Conservation (phyloP, 2,113 vertebrate species). For the Aldabrachelys gigantea region DNA sequence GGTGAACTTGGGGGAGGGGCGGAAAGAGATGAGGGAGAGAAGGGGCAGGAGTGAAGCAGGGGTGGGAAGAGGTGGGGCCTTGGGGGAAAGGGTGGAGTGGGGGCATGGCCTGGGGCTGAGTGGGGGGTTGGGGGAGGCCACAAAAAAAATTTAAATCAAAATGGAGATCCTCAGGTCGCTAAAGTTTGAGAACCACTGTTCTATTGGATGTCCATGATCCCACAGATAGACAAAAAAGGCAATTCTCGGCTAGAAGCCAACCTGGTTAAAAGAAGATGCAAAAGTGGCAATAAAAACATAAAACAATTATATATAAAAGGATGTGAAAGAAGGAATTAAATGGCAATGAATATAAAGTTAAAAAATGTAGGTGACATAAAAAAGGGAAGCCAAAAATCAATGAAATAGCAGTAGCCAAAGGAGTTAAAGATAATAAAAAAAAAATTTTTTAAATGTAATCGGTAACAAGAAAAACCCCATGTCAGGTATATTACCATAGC, state of each 20-base stretch:
- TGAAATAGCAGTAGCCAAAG: not conserved
- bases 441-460: not conserved
- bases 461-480: not conserved
- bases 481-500: not conserved
- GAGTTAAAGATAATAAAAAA: not conserved
- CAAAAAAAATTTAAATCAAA: too few species aligned
- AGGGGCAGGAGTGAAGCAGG: too few species aligned
- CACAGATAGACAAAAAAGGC: not conserved
- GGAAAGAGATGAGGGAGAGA: too few species aligned
- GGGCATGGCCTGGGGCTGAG: too few species aligned
- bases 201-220: not conserved
- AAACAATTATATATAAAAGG: not conserved
- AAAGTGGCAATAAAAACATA: too few species aligned
- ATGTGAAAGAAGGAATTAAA: not conserved
- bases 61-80: too few species aligned
- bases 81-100: too few species aligned
- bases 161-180: too few species aligned
- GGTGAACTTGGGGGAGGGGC: too few species aligned
- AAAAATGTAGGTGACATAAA: too few species aligned
- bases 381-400: not conserved
- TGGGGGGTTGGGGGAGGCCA: too few species aligned
- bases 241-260: not conserved
- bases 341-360: not conserved
- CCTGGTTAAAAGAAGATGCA: not conserved
- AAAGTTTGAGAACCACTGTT: too few species aligned